Base-by-base conservation (phyloP, 2,797 vertebrate genomes). In the Parauchenoglanis ngamensis region DNA sequence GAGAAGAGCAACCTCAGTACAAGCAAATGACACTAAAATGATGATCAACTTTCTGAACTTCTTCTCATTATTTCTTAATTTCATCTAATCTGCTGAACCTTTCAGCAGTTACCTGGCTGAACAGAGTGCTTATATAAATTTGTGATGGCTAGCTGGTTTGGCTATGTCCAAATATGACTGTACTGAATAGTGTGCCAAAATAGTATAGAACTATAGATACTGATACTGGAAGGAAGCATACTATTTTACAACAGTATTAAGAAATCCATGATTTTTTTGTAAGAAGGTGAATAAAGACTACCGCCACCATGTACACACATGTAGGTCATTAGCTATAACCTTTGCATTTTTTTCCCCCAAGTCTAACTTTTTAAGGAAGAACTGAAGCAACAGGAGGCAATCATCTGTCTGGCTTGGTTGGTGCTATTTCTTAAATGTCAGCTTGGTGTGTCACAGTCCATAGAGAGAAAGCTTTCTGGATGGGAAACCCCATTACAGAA, bases 381-480 rank as follows among this genome's bases (percentile, higher is more conserved):
- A 68, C n/a, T 83, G 63, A 68, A 68, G 81, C 46, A 70, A 83
- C 81, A 83, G 81, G 65, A 70, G 28, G 46, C 81, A 83, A 70
- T 83, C 81, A 83, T 83, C 81, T 54, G 63, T 68, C 81, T 83
- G 63, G n/a, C 81, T 83, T 35, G 19, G 65, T 49, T 83, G 65
- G 46, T 68, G 11, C 46, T 54, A 70, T 5, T 83, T 83, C 63
- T 46, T 67, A 83, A 83, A 83, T 83, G 81, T 83, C 81, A 83
- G 28, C 81, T 83, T 83, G 81, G 65, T 83, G 46, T 68, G 46
- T 83, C 65, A 83, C 10, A 70, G 63, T 17, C 63, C 63, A 31
- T 52, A 68, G 63, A 52, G n/a, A n/a, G 46, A 52, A 54, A 83
- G 31, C 2, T 82, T 46, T 63, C 57, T 81, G 59, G 2, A 46